A percentile compares a stretch with the other conserved stretches of the same genome.
Evolutionary conservation across 23 tunicate genomes (phyloP).

Genomic region (Ciona savignyi): DNA sequence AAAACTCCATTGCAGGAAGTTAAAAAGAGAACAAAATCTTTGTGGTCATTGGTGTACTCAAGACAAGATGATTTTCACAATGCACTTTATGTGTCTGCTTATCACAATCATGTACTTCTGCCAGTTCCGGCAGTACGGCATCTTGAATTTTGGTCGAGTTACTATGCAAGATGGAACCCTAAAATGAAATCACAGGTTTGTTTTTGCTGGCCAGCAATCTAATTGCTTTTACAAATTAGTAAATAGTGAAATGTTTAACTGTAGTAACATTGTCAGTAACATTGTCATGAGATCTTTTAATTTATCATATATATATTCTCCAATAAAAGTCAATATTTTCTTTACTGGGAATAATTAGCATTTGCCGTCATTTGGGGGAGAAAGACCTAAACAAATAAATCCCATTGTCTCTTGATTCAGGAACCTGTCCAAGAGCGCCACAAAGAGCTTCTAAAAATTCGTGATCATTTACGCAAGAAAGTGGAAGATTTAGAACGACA

Average conservation of each 20-base stretch:
- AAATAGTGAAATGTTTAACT: no score
- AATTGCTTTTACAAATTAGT: no score
- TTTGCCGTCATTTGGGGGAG: no score
- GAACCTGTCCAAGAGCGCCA: conserved; percentile 80
- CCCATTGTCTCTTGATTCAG: conserved; percentile 3
- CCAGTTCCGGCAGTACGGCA: conserved; percentile 85
- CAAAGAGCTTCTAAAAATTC: conserved; percentile 66
- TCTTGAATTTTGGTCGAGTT: conserved; percentile 80
- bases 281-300: no score
- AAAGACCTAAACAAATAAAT: background rate
- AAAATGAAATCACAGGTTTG: conserved; percentile 74
- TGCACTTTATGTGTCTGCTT: conserved; percentile 77
- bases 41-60: conserved; percentile 66
- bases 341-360: no score
- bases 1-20: no score
- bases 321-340: background rate
- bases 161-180: conserved; percentile 93
- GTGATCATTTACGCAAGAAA: conserved; percentile 59
- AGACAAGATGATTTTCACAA: conserved; percentile 66
- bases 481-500: conserved; percentile 80
- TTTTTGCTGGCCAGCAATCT: no score
- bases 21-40: conserved; percentile 51
- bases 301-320: background rate
- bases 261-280: no score
- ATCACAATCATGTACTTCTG: conserved; percentile 79